phyloP scores from a whole-genome alignment of 2,888 invertebrate genomes.

The Parnassius glacialis region DNA sequence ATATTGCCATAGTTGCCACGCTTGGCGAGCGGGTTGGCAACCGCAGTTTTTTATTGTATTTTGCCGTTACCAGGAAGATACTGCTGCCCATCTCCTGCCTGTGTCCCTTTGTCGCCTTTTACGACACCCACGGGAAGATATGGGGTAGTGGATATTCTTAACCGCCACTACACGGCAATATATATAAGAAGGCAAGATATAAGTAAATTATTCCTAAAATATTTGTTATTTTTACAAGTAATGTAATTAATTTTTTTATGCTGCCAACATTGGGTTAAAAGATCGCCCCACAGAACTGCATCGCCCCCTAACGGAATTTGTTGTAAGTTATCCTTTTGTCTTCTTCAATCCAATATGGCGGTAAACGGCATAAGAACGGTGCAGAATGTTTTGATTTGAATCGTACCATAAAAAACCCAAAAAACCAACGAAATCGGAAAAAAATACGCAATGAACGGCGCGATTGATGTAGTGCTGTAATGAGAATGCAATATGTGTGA shows the following conservation, averaged over 20 bases:
- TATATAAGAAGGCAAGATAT: no score
- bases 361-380: conserved; percentile 76
- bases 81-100: no score
- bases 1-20: no score
- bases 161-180: no score
- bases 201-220: no score
- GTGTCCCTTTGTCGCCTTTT: no score
- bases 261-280: conserved; percentile 38
- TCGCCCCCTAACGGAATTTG: conserved; percentile 48
- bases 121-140: no score
- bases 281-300: conserved; percentile 38
- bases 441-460: conserved; percentile 57
- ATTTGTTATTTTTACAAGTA: no score
- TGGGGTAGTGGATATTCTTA: no score
- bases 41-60: no score
- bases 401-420: conserved; percentile 61
- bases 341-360: conserved; percentile 78
- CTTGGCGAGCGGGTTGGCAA: no score
- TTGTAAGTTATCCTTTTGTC: conserved; percentile 61
- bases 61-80: no score
- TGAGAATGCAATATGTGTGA: conserved; percentile 24
- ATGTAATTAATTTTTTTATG: conserved; percentile 1
- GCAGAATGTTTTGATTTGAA: conserved; percentile 77
- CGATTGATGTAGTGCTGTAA: conserved; percentile 48
- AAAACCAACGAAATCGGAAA: conserved; percentile 48